A percentile compares a stretch with the other conserved stretches of the same genome.
Evolutionary conservation across 2,113 vertebrate species (phyloP).

Genomic region (Ancistrus triradiatus): DNA sequence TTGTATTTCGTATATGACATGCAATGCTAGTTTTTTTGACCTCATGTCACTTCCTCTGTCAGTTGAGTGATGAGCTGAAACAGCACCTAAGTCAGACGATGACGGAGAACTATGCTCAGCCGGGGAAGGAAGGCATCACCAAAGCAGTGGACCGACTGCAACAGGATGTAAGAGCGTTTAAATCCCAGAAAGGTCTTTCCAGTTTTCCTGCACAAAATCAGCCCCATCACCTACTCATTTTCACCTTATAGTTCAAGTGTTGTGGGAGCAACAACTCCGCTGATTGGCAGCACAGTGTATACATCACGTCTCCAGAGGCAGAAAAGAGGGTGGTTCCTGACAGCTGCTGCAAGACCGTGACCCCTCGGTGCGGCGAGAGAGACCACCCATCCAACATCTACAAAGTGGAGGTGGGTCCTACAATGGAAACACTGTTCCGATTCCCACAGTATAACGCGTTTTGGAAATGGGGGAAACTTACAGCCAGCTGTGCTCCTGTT

Average conservation of each 20-base stretch:
- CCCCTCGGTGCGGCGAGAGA: slow-evolving; percentile 66
- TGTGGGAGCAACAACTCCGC: slow-evolving; percentile 79
- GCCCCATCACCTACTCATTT: neutral
- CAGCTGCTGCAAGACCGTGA: slow-evolving; percentile 83
- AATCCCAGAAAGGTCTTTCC: neutral
- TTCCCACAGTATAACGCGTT: neutral
- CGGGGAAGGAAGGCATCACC: slow-evolving; percentile 67
- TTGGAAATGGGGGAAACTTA: slow-evolving; percentile 13
- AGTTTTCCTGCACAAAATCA: neutral
- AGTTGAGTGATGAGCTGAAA: slow-evolving; percentile 81
- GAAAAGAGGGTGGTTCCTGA: slow-evolving; percentile 71
- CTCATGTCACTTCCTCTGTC: slow-evolving; percentile 5
- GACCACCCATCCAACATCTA: slow-evolving; percentile 86
- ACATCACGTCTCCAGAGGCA: slow-evolving; percentile 58
- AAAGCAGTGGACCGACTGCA: slow-evolving; percentile 74
- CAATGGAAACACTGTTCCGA: neutral
- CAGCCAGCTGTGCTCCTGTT: slow-evolving; percentile 8
- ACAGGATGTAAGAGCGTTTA: slow-evolving; percentile 71
- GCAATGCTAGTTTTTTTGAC: no score
- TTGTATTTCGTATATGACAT: no score
- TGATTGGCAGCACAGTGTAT: slow-evolving; percentile 74
- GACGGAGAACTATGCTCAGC: slow-evolving; percentile 73
- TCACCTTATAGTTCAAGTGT: slow-evolving; percentile 74
- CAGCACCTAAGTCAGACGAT: slow-evolving; percentile 75
- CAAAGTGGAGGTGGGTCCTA: slow-evolving; percentile 76